Evolutionary conservation across 1,140 invertebrate genomes (phyloP).

Genomic region (Arion vulgaris): DNA sequence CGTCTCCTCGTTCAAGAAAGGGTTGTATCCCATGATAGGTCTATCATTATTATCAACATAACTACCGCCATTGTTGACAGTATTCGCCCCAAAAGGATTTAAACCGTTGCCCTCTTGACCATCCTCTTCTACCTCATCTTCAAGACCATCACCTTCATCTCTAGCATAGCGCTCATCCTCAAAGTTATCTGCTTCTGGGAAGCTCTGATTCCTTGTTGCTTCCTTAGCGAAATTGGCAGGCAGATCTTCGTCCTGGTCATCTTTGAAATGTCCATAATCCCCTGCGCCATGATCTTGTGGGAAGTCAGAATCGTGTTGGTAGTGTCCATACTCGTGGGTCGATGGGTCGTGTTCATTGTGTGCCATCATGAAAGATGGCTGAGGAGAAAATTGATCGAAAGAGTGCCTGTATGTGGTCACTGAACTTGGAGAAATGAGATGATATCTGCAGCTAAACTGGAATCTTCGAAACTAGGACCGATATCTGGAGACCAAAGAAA

Average conservation of each 20-base stretch:
- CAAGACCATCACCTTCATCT: background rate
- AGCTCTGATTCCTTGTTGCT: background rate
- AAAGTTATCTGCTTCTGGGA: background rate
- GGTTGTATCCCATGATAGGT: slow-evolving; percentile 23
- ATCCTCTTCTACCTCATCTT: background rate
- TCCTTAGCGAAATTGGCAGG: slow-evolving; percentile 30
- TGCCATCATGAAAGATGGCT: background rate
- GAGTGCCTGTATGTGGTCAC: background rate
- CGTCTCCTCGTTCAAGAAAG: slow-evolving; percentile 6
- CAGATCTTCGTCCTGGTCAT: background rate
- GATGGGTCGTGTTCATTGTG: background rate
- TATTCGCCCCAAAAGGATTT: background rate
- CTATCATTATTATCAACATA: slow-evolving; percentile 1
- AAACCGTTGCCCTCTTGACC: background rate
- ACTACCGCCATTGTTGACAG: background rate
- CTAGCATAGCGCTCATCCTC: background rate
- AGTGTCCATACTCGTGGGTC: background rate
- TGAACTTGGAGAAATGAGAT: background rate
- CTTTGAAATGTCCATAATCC: background rate
- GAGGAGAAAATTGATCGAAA: background rate
- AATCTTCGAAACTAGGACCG: background rate
- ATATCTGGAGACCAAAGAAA: background rate
- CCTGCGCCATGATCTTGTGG: background rate
- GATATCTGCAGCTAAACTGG: background rate
- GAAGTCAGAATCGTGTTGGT: background rate